Evolutionary conservation across 2,888 invertebrate genomes (phyloP), one percentile per base, ranked within the genome.

Genomic region (Chydorus sphaericus): DNA sequence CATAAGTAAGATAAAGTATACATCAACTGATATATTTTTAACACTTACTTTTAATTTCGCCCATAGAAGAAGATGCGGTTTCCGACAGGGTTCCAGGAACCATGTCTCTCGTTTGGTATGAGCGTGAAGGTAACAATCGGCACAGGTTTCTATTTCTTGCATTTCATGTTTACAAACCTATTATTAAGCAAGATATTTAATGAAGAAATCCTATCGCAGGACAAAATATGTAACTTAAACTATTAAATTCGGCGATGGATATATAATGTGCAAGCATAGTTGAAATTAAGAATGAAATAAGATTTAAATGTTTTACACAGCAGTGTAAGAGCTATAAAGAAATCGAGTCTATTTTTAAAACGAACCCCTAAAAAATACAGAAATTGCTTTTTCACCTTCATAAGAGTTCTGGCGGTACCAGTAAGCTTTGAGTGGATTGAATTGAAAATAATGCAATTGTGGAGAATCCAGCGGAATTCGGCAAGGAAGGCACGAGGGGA

Each of bases 381-480:
- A n/a, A n/a, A n/a, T n/a, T n/a, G n/a, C n/a, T n/a, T n/a, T n/a
- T n/a, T n/a, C n/a, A 52, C 52, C 52, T 52, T 52, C 52, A 52
- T 52, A 14, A 52, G 23, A 5, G 55, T 49, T 23, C 39, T 55
- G 6, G 90, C 90, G 6, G 78, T 77, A 36, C 76, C 75, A 4
- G 87, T 85, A 63, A 88, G 68, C 70, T 85, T 87, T 38, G 83
- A 81, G 63, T 83, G 84, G 67, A 78, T 26, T 65, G 88, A 83
- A 73, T 90, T 91, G 68, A 85, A 92, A 60, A 92, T 83, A 58
- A 87, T 82, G 65, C 89, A 87, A 70, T 94, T 93, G 69, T 94
- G 94, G 54, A 88, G 75, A 65, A 96, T 85, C 93, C 93, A 94
- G 68, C 89, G 89, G 8, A 83, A 81, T 69, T 94, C 94, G 1